Evolutionary conservation across 2,113 vertebrate species (phyloP).

Genomic region (Prinia subflava): DNA sequence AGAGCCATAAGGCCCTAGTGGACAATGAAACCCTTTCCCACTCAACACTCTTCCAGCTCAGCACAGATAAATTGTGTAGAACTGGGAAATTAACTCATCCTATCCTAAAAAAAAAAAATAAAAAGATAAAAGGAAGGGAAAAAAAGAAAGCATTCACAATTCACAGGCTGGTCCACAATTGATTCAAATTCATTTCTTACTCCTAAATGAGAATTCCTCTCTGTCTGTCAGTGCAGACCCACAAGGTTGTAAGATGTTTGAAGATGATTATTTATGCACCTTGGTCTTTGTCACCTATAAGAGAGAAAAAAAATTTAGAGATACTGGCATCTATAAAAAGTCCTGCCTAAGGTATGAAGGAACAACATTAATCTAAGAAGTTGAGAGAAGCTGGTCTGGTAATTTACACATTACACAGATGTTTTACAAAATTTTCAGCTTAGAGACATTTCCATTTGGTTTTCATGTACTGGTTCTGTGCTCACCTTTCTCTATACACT

Average conservation of each 20-base stretch:
- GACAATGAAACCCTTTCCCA: slow-evolving; percentile 81
- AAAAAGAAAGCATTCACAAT: not conserved
- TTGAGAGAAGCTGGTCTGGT: not conserved
- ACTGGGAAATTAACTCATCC: slow-evolving; percentile 76
- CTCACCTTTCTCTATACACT: not conserved
- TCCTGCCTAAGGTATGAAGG: not conserved
- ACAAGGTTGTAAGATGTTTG: not conserved
- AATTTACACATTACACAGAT: not conserved
- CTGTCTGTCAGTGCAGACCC: not conserved
- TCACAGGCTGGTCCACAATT: not conserved
- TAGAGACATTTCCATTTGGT: not conserved
- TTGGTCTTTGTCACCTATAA: not conserved
- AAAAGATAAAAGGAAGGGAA: not conserved
- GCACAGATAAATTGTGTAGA: slow-evolving; percentile 79
- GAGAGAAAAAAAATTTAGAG: not conserved
- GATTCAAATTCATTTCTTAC: not conserved
- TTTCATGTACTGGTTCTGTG: not conserved
- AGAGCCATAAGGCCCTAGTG: slow-evolving; percentile 76
- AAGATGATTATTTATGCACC: not conserved
- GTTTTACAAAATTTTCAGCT: not conserved
- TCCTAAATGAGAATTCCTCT: slow-evolving; percentile 34
- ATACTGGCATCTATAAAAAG: not conserved
- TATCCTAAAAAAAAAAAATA: slow-evolving; percentile 2
- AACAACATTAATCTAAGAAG: not conserved
- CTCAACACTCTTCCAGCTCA: slow-evolving; percentile 80